Evolutionary conservation across 2,113 vertebrate genomes (phyloP).

Genomic region (Engraulis encrasicolus): DNA sequence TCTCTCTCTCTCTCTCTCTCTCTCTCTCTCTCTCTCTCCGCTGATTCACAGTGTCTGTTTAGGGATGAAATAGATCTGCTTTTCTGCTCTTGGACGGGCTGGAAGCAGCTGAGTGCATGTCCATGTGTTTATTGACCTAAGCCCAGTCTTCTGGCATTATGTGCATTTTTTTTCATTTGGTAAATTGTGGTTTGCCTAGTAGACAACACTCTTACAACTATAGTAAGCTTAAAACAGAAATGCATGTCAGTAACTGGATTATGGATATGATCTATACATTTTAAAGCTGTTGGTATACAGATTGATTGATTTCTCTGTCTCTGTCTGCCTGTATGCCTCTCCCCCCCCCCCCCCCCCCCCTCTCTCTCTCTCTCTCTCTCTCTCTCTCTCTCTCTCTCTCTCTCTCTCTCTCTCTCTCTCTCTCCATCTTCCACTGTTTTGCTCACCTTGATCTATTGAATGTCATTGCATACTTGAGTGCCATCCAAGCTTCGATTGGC

Average conservation of each 20-base stretch:
- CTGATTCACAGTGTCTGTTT: conserved; percentile 56
- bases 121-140: conserved; percentile 70
- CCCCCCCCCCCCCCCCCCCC: too few relatives aligned
- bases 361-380: too few relatives aligned
- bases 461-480: background rate
- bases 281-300: background rate
- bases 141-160: conserved; percentile 71
- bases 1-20: too few relatives aligned
- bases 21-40: conserved; percentile 57
- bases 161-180: conserved; percentile 69
- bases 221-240: background rate
- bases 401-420: background rate
- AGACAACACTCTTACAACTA: conserved; percentile 67
- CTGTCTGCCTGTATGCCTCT: too few relatives aligned
- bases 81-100: conserved; percentile 66
- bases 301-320: background rate
- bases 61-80: conserved; percentile 63
- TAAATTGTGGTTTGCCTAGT: conserved; percentile 60
- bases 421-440: background rate
- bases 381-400: too few relatives aligned
- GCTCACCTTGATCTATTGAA: background rate
- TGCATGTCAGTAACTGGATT: background rate
- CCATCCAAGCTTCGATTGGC: background rate
- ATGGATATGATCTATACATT: background rate
- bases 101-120: conserved; percentile 67